Evolutionary conservation across 2,888 invertebrate species (phyloP).

Genomic region (Campoletis raptor): DNA sequence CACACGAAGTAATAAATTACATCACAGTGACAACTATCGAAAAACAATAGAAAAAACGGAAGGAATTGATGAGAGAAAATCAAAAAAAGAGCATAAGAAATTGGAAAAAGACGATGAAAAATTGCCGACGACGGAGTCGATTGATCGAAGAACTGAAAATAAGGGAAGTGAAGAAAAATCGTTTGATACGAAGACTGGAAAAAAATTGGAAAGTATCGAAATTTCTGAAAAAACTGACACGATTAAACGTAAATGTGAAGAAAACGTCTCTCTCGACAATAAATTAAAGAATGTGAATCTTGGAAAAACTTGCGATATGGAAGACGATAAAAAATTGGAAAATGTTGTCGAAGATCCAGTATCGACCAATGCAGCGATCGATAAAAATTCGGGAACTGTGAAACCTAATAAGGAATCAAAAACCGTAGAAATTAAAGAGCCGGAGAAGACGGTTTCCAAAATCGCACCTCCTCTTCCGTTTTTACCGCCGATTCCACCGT

Average conservation of each 20-base stretch:
- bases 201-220: neutral
- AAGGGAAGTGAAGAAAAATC: neutral
- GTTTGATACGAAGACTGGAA: neutral
- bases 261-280: neutral
- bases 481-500: constrained; percentile 39
- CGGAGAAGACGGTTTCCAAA: neutral
- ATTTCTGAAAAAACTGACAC: neutral
- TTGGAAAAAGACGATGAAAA: constrained; percentile 4
- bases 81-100: constrained; percentile 3
- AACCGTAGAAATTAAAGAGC: neutral
- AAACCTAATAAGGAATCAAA: neutral
- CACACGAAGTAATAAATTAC: neutral
- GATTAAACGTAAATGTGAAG: neutral
- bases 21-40: neutral
- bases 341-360: neutral
- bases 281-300: constrained; percentile 1
- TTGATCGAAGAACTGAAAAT: neutral
- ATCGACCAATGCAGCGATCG: neutral
- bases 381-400: neutral
- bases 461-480: constrained; percentile 13
- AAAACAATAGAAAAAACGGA: neutral
- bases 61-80: neutral
- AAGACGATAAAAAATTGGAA: neutral
- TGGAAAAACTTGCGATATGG: neutral
- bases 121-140: neutral